Percentiles rank a stretch among this genome's conserved stretches.
Evolutionary conservation across 2,113 vertebrate genomes (phyloP).

Genomic region (Trematomus loennbergii): DNA sequence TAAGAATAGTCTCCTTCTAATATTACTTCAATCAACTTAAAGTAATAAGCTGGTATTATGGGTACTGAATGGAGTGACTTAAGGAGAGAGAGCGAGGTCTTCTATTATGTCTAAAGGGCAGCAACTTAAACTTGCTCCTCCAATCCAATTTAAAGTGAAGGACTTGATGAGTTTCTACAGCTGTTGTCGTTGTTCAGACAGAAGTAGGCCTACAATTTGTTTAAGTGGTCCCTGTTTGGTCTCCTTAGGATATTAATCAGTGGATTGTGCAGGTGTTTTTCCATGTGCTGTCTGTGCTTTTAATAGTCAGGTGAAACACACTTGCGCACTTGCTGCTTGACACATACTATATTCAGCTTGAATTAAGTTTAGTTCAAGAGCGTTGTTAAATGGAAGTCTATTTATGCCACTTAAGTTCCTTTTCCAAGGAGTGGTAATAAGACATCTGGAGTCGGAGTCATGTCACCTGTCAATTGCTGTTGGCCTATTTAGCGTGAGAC

Average conservation of each 20-base stretch:
- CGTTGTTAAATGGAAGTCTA: background rate
- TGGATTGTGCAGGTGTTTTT: background rate
- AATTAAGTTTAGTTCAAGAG: background rate
- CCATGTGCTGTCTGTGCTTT: constrained; percentile 7
- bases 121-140: constrained; percentile 56
- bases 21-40: constrained; percentile 65
- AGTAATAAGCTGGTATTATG: constrained; percentile 73
- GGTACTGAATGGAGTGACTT: constrained; percentile 52
- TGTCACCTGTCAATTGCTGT: constrained; percentile 62
- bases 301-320: background rate
- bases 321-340: background rate
- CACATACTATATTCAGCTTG: background rate
- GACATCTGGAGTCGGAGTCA: constrained; percentile 40
- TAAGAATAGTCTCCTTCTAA: constrained; percentile 57
- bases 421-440: constrained; percentile 37
- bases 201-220: constrained; percentile 29
- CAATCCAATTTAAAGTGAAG: constrained; percentile 63
- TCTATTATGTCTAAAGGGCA: constrained; percentile 55
- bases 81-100: constrained; percentile 7
- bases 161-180: constrained; percentile 10
- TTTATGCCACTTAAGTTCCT: background rate
- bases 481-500: constrained; percentile 59
- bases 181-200: constrained; percentile 22
- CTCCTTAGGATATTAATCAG: constrained; percentile 19
- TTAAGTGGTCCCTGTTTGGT: constrained; percentile 44